Evolutionary conservation across 2,888 invertebrate genomes (phyloP), one percentile per base, ranked within the genome.

Genomic region (Apantesis nais): DNA sequence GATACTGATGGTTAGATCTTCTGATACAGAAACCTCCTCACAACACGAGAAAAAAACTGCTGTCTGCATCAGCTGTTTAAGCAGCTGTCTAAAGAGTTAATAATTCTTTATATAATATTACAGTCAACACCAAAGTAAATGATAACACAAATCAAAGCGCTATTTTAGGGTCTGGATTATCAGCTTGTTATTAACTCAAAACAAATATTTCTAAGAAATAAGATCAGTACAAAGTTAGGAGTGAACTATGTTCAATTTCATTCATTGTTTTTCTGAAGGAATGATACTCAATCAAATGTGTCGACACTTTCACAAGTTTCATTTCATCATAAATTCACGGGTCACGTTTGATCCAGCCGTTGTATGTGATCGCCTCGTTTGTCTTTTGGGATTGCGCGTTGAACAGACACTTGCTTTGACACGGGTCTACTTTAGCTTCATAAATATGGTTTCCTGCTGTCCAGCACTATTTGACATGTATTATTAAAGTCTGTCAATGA

Each of bases 371-470:
- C 25, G 63, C 44, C 44, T 63, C 44, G 44, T 63, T 63, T 44
- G 41, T 63, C 63, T 22, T 31, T 44, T 29, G 31, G 11, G 44
- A 31, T 63, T 63, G 41, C 29, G 63, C 44, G 63, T 44, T 63
- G 44, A 63, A 63, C 63, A 63, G 41, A 44, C 63, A 63, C 31
- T 44, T 63, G 31, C 22, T 44, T 63, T 63, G 63, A 63, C 44
- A 63, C 5, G 63, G 63, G 63, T 63, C 63, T 44, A 44, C 44
- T 31, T 44, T 44, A 63, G 22, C 63, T 63, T 63, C 63, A 63
- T 63, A 44, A 44, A 63, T 44, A 63, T 29, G 44, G 31, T 44
- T 44, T 22, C 44, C 31, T 9, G 44, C 31, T 63, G 29, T 44
- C 44, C 44, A 31, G 29, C 5, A 44, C 11, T 63, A 16, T 44